Base-by-base conservation (phyloP, 2,113 vertebrate species). In the Ptilonorhynchus violaceus region DNA sequence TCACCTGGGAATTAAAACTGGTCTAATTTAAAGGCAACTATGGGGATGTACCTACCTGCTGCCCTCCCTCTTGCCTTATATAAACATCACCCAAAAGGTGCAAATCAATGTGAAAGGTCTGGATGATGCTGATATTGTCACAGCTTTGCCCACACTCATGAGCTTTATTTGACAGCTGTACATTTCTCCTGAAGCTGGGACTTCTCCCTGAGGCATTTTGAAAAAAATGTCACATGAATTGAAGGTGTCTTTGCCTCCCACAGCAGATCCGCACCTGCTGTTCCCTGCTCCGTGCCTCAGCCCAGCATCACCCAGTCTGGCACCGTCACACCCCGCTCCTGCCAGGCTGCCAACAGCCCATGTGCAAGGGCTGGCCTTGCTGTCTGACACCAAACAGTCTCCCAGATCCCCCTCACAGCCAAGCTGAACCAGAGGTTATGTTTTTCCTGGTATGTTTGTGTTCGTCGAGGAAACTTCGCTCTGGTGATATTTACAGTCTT, bases 321-420 rank as follows among this genome's bases (percentile, higher is more conserved):
- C 49, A 2, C 35, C 56, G 25, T 73, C 88, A 39, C 92, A 84
- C 64, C 49, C 41, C 1, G 66, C 62, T 75, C 80, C 19, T 96
- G 79, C 84, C 70, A 74, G 72, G 75, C 88, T 93, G 92, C 88
- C 77, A 86, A 17, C 76, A 96, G 85, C 91, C 88, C 90, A 30
- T 75, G 42, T 92, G 92, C 55, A 56, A 31, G 28, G 35, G 47
- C 70, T 83, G 59, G 78, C 52, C 82, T 42, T 70, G 76, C 55
- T 56, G 42, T 53, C 83, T 76, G 66, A 87, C 44, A 31, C 10
- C 8, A 59, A 82, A 64, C 16, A n/a, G 37, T 82, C 67, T 95
- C 67, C 58, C 93, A 55, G 91, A 33, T 77, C 50, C 55, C 91
- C 22, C 53, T 93, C 70, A 20, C 9, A 35, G 70, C 27, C 46